Conservation (phyloP, 2,113 vertebrate species). For the Mastomys coucha region DNA sequence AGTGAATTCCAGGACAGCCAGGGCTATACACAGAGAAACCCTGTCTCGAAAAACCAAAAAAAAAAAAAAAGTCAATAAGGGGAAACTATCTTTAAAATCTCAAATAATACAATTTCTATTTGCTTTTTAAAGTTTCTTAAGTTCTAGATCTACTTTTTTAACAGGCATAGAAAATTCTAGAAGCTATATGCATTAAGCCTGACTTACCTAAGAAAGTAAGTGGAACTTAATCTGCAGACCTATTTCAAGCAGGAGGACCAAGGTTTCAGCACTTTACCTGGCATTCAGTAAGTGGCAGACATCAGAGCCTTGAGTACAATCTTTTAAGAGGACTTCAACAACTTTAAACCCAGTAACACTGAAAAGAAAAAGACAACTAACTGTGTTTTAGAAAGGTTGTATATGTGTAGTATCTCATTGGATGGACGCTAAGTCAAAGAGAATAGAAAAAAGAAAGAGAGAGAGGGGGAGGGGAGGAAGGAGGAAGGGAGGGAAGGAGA, state of each 20-base stretch:
- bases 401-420: background rate
- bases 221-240: background rate
- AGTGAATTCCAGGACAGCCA: too few species aligned
- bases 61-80: too few species aligned
- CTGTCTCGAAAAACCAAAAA: too few species aligned
- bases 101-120: background rate
- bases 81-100: background rate
- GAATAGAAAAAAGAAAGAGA: background rate
- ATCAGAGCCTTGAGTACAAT: background rate
- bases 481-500: too few species aligned
- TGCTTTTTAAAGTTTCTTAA: slow-evolving; percentile 16
- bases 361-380: background rate
- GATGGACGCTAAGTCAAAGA: background rate
- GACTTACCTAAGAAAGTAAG: background rate
- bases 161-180: background rate
- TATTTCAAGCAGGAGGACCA: background rate
- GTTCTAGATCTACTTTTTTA: background rate
- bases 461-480: too few species aligned
- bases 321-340: background rate
- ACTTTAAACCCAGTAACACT: background rate
- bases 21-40: too few species aligned
- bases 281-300: background rate
- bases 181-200: background rate
- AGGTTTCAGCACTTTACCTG: background rate
- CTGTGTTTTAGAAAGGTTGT: rapidly evolving